A percentile compares a stretch with the other conserved stretches of the same genome.
These are phyloP conservation scores for Achatina immaculata DNA, from an alignment of 1,140 invertebrate species.

Conservation along the genomic window DNA sequence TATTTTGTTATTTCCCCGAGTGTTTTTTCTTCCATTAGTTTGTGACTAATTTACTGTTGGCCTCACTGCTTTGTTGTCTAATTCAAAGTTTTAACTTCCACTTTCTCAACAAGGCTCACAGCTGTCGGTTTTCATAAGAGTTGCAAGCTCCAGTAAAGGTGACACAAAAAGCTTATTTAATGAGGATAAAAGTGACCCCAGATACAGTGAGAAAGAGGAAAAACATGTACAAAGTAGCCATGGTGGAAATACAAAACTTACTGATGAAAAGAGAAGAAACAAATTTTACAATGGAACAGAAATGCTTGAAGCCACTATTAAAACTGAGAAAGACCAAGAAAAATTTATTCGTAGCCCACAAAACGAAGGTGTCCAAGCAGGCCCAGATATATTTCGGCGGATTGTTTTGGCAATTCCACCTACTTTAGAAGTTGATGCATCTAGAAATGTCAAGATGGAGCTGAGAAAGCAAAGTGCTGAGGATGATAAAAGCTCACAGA, in stretches of 20 bases:
- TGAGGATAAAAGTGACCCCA: neutral
- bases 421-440: neutral
- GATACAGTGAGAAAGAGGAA: neutral
- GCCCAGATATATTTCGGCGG: neutral
- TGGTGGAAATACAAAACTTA: neutral
- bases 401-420: neutral
- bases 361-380: neutral
- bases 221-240: neutral
- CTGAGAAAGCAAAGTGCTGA: neutral
- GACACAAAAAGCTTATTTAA: neutral
- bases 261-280: neutral
- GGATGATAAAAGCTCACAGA: neutral
- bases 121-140: neutral
- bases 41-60: neutral
- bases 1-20: neutral
- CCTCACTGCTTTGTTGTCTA: neutral
- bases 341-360: neutral
- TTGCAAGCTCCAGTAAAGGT: neutral
- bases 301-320: too few relatives aligned
- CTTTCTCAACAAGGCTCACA: neutral
- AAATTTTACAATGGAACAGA: neutral
- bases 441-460: constrained; percentile 1
- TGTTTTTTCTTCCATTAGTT: neutral
- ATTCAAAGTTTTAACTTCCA: neutral
- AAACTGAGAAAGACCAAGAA: too few relatives aligned